phyloP scores from a whole-genome alignment of 2,113 vertebrate species.

The Pelobates fuscus region DNA sequence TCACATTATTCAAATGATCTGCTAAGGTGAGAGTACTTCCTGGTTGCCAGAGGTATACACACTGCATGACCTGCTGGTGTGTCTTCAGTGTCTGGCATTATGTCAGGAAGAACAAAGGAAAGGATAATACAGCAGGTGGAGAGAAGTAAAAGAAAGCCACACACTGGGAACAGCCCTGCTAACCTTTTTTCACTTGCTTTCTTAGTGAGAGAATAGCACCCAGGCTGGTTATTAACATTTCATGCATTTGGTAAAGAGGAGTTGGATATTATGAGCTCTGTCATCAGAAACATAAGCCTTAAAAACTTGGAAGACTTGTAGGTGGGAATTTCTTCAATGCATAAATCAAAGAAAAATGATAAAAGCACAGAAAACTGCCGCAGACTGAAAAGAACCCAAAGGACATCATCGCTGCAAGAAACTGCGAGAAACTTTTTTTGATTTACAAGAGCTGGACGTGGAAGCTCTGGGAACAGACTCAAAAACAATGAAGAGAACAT shows the following conservation, averaged over 20 bases:
- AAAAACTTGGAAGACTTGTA: not conserved
- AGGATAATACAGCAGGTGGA: constrained; percentile 25
- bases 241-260: not conserved
- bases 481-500: not conserved
- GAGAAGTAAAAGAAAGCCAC: constrained; percentile 8
- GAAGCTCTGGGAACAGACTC: not conserved
- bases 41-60: constrained; percentile 36
- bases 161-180: constrained; percentile 3
- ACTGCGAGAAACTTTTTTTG: not conserved
- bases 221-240: not conserved
- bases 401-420: too few species aligned
- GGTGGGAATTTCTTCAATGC: not conserved
- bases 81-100: constrained; percentile 39
- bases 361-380: not conserved
- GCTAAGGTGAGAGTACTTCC: constrained; percentile 31
- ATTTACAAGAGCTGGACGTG: not conserved
- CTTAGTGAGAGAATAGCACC: not conserved
- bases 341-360: not conserved
- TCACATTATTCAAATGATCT: constrained; percentile 44
- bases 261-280: not conserved
- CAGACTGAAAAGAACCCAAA: too few species aligned
- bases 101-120: constrained; percentile 45
- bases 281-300: not conserved
- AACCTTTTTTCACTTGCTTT: constrained; percentile 7
- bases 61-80: constrained; percentile 38